Evolutionary conservation across 2,113 vertebrate genomes (phyloP).

Genomic region (Tylochromis polylepis): DNA sequence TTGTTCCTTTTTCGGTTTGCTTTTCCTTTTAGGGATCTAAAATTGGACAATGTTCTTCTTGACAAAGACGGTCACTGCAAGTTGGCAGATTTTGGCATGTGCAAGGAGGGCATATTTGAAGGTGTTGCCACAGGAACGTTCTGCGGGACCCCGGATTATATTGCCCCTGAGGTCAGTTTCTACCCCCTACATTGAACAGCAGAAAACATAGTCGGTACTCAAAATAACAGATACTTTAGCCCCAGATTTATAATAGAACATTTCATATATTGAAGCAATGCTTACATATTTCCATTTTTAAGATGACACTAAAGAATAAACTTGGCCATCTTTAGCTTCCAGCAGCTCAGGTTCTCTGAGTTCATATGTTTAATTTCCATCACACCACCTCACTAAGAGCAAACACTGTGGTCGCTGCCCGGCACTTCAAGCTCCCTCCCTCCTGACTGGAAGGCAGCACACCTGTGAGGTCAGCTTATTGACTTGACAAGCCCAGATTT

Average conservation of each 20-base stretch:
- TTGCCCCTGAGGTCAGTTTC: constrained; percentile 89
- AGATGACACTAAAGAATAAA: not conserved
- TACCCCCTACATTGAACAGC: not conserved
- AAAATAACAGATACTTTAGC: not conserved
- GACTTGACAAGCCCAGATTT: not conserved
- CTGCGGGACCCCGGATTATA: constrained; percentile 96
- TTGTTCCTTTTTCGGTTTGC: not conserved
- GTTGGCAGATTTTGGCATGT: constrained; percentile 98
- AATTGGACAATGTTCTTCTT: constrained; percentile 93
- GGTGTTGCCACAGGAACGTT: constrained; percentile 88
- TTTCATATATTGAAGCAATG: not conserved
- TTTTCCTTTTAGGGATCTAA: constrained; percentile 85
- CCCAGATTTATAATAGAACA: not conserved
- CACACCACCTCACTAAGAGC: constrained; percentile 30
- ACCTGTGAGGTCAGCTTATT: constrained; percentile 4
- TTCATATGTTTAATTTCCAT: constrained; percentile 17
- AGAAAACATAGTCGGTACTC: not conserved
- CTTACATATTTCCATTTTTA: not conserved
- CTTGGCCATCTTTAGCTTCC: not conserved
- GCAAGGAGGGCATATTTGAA: constrained; percentile 90
- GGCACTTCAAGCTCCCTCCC: constrained; percentile 5
- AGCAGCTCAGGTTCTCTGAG: not conserved
- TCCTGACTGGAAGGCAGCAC: constrained; percentile 24
- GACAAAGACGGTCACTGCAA: constrained; percentile 97
- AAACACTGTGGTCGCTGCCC: constrained; percentile 6